A percentile compares a stretch with the other conserved stretches of the same genome.
These are phyloP conservation scores for Urocolius indicus DNA, from an alignment of 2,113 vertebrate species.

Conservation along the genomic window DNA sequence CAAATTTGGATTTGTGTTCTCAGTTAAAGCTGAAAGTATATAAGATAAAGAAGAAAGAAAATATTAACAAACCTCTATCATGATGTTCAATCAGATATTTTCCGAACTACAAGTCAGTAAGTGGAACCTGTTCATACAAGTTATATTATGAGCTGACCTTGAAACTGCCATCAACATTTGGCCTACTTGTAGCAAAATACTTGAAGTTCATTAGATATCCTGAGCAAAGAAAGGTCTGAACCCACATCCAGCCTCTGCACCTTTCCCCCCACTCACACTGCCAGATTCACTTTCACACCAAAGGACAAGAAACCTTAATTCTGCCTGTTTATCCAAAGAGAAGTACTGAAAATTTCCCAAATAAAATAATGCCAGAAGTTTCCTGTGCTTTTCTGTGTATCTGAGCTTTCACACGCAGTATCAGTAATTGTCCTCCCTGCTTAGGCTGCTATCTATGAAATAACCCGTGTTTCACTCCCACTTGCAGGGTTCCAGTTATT, in stretches of 20 bases:
- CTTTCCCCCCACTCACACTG: background rate
- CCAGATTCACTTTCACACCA: background rate
- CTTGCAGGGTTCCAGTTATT: constrained; percentile 11
- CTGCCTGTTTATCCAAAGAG: background rate
- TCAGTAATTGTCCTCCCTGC: background rate
- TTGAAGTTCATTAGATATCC: background rate
- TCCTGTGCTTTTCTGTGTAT: background rate
- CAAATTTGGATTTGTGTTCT: background rate
- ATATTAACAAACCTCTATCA: background rate
- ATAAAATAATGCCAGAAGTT: background rate
- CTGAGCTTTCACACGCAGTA: background rate
- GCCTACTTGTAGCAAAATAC: background rate
- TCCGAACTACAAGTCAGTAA: background rate
- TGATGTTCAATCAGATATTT: background rate
- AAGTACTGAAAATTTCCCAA: background rate
- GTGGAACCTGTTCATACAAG: background rate
- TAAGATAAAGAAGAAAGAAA: background rate
- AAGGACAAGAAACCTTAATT: background rate
- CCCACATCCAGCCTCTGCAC: background rate
- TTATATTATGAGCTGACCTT: background rate
- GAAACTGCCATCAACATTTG: background rate
- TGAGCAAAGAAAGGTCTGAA: background rate
- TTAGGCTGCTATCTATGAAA: constrained; percentile 6
- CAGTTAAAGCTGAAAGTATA: background rate
- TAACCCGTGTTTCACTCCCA: constrained; percentile 11